A percentile compares a stretch with the other conserved stretches of the same genome.
Evolutionary conservation across 2,113 vertebrate genomes (phyloP).

Genomic region (Callospermophilus lateralis): DNA sequence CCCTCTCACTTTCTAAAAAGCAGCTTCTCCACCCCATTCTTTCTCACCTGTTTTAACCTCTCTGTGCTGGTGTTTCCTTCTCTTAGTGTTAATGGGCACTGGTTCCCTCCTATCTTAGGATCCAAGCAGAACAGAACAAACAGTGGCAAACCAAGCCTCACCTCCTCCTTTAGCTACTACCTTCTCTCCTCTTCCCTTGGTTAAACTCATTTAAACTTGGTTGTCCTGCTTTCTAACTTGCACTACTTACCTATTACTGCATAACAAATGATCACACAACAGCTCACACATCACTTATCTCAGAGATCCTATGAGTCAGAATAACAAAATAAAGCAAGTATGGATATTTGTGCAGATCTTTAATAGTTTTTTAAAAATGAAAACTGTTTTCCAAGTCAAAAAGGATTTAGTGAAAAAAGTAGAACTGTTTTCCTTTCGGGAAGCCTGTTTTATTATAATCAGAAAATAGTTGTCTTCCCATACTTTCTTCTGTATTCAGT

Average conservation of each 20-base stretch:
- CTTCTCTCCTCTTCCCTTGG: not conserved
- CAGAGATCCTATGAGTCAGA: not conserved
- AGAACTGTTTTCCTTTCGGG: not conserved
- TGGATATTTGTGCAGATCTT: not conserved
- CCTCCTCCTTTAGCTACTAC: not conserved
- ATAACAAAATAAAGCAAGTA: not conserved
- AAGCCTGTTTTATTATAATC: not conserved
- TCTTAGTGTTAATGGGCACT: not conserved
- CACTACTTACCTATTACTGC: not conserved
- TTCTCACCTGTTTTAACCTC: not conserved
- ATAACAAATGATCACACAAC: not conserved
- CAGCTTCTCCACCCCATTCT: not conserved
- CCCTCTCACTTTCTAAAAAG: not conserved
- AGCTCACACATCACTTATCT: too few species aligned
- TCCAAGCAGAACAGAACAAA: not conserved
- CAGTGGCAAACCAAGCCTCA: not conserved
- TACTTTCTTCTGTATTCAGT: not conserved
- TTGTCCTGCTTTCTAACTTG: not conserved
- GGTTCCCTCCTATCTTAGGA: not conserved
- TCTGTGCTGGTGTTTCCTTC: not conserved
- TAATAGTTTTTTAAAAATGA: constrained; percentile 26
- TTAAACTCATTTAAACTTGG: not conserved
- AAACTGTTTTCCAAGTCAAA: not conserved
- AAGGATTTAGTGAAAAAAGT: not conserved
- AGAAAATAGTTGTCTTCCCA: not conserved